Evolutionary conservation across 2,888 invertebrate genomes (phyloP).

Genomic region (Coecobrya sp.): DNA sequence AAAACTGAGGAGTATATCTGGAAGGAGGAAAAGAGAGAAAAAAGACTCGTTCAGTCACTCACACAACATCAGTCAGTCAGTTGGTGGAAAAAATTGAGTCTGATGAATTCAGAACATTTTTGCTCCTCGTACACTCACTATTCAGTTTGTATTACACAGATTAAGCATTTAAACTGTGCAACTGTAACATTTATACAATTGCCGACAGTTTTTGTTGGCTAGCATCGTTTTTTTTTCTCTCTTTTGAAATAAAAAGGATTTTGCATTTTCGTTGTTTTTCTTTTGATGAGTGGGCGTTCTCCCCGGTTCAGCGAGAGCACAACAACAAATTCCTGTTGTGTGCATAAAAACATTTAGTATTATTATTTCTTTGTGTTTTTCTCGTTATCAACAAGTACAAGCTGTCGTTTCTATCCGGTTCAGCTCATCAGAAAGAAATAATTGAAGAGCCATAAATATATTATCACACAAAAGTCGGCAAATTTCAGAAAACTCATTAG

Average conservation of each 20-base stretch:
- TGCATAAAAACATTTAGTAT: slow-evolving; percentile 25
- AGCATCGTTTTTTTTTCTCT: slow-evolving; percentile 36
- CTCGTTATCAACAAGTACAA: slow-evolving; percentile 17
- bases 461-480: slow-evolving; percentile 18
- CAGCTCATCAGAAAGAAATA: slow-evolving; percentile 27
- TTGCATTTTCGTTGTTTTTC: slow-evolving; percentile 32
- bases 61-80: slow-evolving; percentile 31
- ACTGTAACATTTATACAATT: slow-evolving; percentile 32
- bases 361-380: slow-evolving; percentile 28
- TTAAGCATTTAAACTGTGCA: slow-evolving; percentile 9
- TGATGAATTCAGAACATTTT: slow-evolving; percentile 34
- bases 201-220: slow-evolving; percentile 33
- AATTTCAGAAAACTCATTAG: slow-evolving; percentile 31
- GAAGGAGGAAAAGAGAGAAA: slow-evolving; percentile 38
- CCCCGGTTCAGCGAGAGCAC: slow-evolving; percentile 28
- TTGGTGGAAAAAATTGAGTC: slow-evolving; percentile 35
- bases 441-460: neutral
- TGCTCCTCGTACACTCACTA: slow-evolving; percentile 18
- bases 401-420: slow-evolving; percentile 11
- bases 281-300: slow-evolving; percentile 55
- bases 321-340: slow-evolving; percentile 49
- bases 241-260: slow-evolving; percentile 44
- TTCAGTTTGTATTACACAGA: neutral
- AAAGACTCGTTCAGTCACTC: slow-evolving; percentile 52
- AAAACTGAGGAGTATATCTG: neutral